Percentiles rank a stretch among this genome's conserved stretches.
Conservation (phyloP, 2,113 vertebrate genomes). For the Etia nguti region DNA sequence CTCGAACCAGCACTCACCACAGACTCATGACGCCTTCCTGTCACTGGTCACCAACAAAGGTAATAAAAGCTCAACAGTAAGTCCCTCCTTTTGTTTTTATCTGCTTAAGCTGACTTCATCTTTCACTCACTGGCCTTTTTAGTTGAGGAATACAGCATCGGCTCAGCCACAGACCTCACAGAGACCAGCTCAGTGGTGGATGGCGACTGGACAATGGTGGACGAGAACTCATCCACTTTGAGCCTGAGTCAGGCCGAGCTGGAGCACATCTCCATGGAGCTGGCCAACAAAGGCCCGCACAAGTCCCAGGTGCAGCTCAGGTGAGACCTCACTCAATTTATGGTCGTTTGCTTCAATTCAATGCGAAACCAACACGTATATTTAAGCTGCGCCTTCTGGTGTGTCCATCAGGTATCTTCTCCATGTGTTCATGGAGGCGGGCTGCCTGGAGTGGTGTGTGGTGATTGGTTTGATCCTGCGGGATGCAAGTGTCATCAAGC, state of each 20-base stretch:
- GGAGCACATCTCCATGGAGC: constrained; percentile 95
- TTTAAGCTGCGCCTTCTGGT: not conserved
- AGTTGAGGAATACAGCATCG: constrained; percentile 97
- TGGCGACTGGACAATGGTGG: constrained; percentile 96
- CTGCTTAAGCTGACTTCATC: not conserved
- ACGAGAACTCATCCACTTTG: constrained; percentile 89
- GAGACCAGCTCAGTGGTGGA: constrained; percentile 97
- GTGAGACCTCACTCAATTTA: constrained; percentile 63
- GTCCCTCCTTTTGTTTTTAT: not conserved
- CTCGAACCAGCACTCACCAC: constrained; percentile 73
- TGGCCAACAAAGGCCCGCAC: constrained; percentile 95
- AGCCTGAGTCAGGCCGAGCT: constrained; percentile 92
- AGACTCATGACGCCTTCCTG: constrained; percentile 91
- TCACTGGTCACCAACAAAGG: constrained; percentile 94
- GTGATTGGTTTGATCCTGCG: constrained; percentile 91
- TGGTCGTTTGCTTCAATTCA: not conserved
- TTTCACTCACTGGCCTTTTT: not conserved
- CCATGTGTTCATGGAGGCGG: constrained; percentile 95
- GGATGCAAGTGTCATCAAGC: constrained; percentile 84
- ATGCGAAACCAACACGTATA: not conserved
- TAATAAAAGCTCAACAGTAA: constrained; percentile 13
- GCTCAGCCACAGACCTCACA: constrained; percentile 94
- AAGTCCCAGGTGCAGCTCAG: constrained; percentile 95
- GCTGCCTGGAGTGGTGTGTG: constrained; percentile 94
- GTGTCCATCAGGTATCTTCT: constrained; percentile 83